phyloP scores from a whole-genome alignment of 2,797 vertebrate species.

The Sorex maritimensis region DNA sequence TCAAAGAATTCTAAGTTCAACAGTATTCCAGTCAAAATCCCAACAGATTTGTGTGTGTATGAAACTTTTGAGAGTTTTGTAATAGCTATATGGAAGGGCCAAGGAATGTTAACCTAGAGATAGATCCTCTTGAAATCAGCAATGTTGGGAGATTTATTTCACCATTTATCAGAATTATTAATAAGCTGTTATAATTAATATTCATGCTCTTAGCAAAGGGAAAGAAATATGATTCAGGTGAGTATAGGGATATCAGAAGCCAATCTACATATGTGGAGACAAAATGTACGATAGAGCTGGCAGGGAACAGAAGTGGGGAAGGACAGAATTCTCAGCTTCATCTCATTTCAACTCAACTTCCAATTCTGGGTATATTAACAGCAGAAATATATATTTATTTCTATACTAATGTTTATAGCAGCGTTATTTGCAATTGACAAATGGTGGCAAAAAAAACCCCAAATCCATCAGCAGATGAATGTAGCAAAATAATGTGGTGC shows the following conservation, averaged over 20 bases:
- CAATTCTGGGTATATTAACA: background rate
- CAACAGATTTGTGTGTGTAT: background rate
- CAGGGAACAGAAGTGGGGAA: background rate
- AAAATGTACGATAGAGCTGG: background rate
- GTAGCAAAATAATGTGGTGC: too few species aligned
- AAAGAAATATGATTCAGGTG: background rate
- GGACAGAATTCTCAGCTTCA: background rate
- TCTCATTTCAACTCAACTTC: background rate
- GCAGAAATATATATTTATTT: too few species aligned
- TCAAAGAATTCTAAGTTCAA: background rate
- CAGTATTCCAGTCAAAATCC: background rate
- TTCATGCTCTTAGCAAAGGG: background rate
- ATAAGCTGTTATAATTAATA: conserved; percentile 10
- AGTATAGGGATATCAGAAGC: background rate
- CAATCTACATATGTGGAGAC: background rate
- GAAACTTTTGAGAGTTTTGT: background rate
- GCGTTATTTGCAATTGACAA: too few species aligned
- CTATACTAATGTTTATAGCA: too few species aligned
- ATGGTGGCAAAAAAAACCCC: too few species aligned
- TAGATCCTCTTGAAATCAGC: background rate
- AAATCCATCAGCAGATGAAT: too few species aligned
- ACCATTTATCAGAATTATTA: background rate
- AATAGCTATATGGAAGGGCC: background rate
- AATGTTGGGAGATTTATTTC: conserved; percentile 8
- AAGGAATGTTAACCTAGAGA: background rate